Evolutionary conservation across 2,113 vertebrate species (phyloP).

Genomic region (Pipra filicauda): DNA sequence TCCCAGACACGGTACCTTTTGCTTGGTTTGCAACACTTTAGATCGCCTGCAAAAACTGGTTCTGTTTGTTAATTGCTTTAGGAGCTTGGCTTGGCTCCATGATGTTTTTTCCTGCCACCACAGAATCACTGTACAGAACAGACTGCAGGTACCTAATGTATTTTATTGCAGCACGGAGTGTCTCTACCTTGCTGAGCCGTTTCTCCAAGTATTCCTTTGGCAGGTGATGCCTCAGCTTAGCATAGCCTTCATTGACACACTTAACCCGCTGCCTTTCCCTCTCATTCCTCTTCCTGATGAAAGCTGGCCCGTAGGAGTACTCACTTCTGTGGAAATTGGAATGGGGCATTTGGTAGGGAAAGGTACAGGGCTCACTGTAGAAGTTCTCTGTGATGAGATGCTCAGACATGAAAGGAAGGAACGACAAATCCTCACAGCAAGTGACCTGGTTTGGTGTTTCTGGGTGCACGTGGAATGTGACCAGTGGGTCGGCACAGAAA

Average conservation of each 20-base stretch:
- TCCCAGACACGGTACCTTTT: not conserved
- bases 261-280: conserved; percentile 80
- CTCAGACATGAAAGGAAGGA: conserved; percentile 64
- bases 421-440: conserved; percentile 66
- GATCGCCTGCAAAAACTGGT: not conserved
- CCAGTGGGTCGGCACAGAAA: conserved; percentile 65
- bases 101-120: not conserved
- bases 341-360: conserved; percentile 51
- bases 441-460: conserved; percentile 52
- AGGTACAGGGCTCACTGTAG: conserved; percentile 51
- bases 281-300: conserved; percentile 80
- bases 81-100: not conserved
- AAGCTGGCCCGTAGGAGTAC: conserved; percentile 69
- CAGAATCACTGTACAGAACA: conserved; percentile 46
- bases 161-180: conserved; percentile 78
- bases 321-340: conserved; percentile 53
- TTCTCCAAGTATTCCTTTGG: conserved; percentile 76
- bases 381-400: conserved; percentile 44
- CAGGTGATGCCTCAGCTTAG: conserved; percentile 76
- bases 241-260: conserved; percentile 82
- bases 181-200: conserved; percentile 82
- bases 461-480: conserved; percentile 51
- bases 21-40: not conserved
- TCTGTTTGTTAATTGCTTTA: conserved; percentile 15
- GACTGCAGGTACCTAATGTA: conserved; percentile 78